Evolutionary conservation across 2,888 invertebrate genomes (phyloP).

Genomic region (Ypsolopha scabrella): DNA sequence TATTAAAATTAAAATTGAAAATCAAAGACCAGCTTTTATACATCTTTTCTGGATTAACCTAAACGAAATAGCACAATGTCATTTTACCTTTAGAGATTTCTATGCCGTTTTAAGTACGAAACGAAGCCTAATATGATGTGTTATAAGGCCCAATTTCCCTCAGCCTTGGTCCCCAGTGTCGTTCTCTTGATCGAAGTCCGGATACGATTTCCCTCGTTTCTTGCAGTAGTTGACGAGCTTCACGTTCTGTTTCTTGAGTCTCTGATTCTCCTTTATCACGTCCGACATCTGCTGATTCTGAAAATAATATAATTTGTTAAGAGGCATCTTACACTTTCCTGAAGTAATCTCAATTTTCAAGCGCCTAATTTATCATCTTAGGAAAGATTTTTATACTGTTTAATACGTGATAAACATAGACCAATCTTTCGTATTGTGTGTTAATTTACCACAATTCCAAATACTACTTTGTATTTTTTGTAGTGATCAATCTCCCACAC

Average conservation of each 20-base stretch:
- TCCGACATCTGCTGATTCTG: not conserved
- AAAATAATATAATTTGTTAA: too few species aligned
- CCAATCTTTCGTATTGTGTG: too few species aligned
- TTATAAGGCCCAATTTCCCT: not conserved
- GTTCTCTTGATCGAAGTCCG: conserved; percentile 37
- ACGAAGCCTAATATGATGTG: too few species aligned
- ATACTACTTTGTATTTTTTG: too few species aligned
- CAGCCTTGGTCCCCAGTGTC: conserved; percentile 31
- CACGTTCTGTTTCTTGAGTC: conserved; percentile 49
- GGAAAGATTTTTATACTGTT: too few species aligned
- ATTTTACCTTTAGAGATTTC: not conserved
- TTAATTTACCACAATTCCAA: too few species aligned
- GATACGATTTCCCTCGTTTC: conserved; percentile 37
- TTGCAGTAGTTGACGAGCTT: conserved; percentile 56
- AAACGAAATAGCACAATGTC: conserved; percentile 7
- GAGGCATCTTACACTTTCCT: too few species aligned
- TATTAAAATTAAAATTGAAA: conserved; percentile 5
- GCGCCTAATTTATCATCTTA: too few species aligned
- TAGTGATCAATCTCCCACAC: too few species aligned
- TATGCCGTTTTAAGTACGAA: not conserved
- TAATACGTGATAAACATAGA: too few species aligned
- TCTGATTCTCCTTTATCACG: conserved; percentile 47
- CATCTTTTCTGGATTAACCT: conserved; percentile 3
- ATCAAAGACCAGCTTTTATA: conserved; percentile 13
- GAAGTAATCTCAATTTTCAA: too few species aligned